Evolutionary conservation across 2,113 vertebrate species (phyloP).

Genomic region (Rattus rattus): DNA sequence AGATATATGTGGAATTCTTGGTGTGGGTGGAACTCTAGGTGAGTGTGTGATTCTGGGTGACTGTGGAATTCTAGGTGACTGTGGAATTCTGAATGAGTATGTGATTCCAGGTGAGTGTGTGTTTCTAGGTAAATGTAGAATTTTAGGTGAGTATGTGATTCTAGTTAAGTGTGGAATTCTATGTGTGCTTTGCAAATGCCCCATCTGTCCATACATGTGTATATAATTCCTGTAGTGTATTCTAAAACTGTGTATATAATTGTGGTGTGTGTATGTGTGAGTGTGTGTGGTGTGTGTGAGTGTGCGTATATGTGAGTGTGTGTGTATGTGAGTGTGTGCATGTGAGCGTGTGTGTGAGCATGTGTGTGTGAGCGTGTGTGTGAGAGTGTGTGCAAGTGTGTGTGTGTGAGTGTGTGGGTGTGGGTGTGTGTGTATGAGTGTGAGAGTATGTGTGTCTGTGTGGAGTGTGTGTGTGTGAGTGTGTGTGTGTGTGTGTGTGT

Average conservation of each 20-base stretch:
- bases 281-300: background rate
- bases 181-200: background rate
- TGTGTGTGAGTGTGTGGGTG: no score
- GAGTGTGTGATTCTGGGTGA: background rate
- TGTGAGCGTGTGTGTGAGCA: no score
- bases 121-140: background rate
- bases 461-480: no score
- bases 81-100: no score
- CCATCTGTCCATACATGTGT: accelerated
- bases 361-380: no score
- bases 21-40: background rate
- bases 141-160: background rate
- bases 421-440: no score
- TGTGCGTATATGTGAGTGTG: no score
- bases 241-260: background rate
- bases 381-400: no score
- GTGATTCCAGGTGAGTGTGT: background rate
- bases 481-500: no score
- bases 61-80: no score
- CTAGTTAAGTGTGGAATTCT: background rate
- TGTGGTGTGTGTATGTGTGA: background rate
- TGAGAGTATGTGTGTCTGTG: no score
- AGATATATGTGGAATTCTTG: background rate
- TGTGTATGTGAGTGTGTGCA: no score
- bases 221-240: background rate